phyloP scores from a whole-genome alignment of 2,113 vertebrate species.

The Passerina amoena region DNA sequence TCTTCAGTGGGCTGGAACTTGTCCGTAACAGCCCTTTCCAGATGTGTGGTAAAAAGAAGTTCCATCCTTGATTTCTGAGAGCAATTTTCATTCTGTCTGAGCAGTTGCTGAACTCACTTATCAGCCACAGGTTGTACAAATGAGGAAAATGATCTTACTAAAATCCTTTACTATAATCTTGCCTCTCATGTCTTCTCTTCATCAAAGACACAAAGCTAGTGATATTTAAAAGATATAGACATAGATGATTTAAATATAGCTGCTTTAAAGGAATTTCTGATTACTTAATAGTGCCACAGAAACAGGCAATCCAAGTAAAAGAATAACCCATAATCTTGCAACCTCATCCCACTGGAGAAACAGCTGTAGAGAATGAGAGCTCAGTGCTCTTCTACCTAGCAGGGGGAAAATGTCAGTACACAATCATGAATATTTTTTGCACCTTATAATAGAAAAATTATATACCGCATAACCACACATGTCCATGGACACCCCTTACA shows the following conservation, averaged over 20 bases:
- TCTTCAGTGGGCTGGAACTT: background rate
- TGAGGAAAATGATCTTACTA: background rate
- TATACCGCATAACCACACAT: background rate
- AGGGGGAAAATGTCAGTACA: fast-evolving
- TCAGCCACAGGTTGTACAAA: background rate
- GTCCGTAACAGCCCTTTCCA: background rate
- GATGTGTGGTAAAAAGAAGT: background rate
- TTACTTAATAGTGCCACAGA: background rate
- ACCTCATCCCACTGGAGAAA: background rate
- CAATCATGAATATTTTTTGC: background rate
- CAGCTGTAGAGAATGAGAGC: background rate
- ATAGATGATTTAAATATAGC: background rate
- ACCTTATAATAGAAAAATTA: background rate
- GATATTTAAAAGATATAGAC: background rate
- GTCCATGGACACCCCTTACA: background rate
- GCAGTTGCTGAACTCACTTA: background rate
- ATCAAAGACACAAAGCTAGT: background rate
- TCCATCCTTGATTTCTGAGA: background rate
- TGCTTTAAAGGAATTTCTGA: background rate
- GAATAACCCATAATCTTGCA: background rate
- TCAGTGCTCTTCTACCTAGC: background rate
- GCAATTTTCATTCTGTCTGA: background rate
- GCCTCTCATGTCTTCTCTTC: background rate
- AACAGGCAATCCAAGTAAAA: background rate
- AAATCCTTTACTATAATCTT: background rate